Base-by-base conservation (phyloP, 2,888 invertebrate genomes). In the Drosophila kambysellisi region DNA sequence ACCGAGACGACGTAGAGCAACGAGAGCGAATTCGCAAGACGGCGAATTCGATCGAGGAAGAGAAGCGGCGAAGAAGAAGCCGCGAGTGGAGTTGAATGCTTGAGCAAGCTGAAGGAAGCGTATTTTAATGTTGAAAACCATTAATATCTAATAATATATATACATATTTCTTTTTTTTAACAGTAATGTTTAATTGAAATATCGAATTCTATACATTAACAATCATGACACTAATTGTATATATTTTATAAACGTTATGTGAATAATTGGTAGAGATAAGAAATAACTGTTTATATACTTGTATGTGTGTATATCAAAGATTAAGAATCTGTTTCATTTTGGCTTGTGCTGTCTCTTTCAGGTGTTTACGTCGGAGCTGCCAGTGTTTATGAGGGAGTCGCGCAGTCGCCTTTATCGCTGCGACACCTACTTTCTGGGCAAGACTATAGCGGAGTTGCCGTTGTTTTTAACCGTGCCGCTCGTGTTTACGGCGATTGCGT, bases 361-460 rank as follows among this genome's bases (percentile, higher is more conserved):
- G 98, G 97, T 98, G 50, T 98, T 99, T 92, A 97, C 97, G 83
- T 95, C 96, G 0, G 98, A 99, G 91, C 94, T 98, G 39, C 98
- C 98, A 0, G 96, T 98, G 73, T 98, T 98, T 92, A 94, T 98
- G 79, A 94, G 98, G 17, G 98, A 99, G 92, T 96, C 98, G 88
- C 95, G 96, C 74, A 97, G 97, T 90, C 98, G 98, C 46, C 96
- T 99, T 95, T 99, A 99, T 90, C 94, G 98, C 58, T 96, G 97
- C 0, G 97, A 97, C 85, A 96, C 98, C 0, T 99, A 98, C 93
- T 99, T 98, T 93, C 92, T 99, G 32, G 96, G 97, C 64, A 99
- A 98, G 94, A 98, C 97, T 0, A 89, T 98, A 46, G 97, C 98
- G 0, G 99, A 99, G 90, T 94, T 97, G 0, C 99, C 99, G 0